Evolutionary conservation across 2,797 vertebrate species (phyloP), one percentile per base, ranked within the genome.

Genomic region (Gephyroberyx darwinii): DNA sequence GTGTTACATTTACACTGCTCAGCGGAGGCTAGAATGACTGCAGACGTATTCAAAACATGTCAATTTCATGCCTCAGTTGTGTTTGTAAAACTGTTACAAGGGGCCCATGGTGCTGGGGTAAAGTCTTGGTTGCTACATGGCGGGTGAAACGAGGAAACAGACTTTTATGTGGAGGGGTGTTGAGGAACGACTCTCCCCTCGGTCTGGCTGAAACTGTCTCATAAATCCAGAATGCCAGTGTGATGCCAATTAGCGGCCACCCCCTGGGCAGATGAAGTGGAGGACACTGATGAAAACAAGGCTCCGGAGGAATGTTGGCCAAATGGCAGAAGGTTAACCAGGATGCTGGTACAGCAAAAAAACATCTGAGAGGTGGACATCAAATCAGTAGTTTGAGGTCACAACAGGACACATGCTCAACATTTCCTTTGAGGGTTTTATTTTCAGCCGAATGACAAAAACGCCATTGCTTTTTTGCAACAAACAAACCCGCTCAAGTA

Each of bases 171-270:
- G 75, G 68, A 67, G 73, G 58, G 35, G 61, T 30, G 59, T 14
- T 52, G 69, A 71, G 64, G 68, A 75, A 75, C 39, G 65, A 54
- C 69, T 76, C 55, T 33, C 67, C 26, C 55, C 66, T 78, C 66
- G 3, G 65, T 84, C 81, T 75, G 77, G 67, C 81, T 77, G 57
- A 59, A 81, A 84, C 53, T 1, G 45, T 83, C 87, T 88, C 74
- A 71, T 91, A 92, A 91, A 92, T 82, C 75, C 81, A 58, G 71
- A 51, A 57, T 78, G 72, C 70, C 82, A 81, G 85, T 68, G 81
- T 89, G 90, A 87, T 81, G 88, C 86, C 89, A 92, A 92, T 91
- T 92, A 93, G 82, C 13, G 60, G 30, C 61, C 68, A 20, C 78
- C 77, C 82, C 78, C 82, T 37, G 74, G 85, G 85, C 71, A 69